Base-by-base conservation (phyloP, 2,888 invertebrate species). In the Morpho deidamia region DNA sequence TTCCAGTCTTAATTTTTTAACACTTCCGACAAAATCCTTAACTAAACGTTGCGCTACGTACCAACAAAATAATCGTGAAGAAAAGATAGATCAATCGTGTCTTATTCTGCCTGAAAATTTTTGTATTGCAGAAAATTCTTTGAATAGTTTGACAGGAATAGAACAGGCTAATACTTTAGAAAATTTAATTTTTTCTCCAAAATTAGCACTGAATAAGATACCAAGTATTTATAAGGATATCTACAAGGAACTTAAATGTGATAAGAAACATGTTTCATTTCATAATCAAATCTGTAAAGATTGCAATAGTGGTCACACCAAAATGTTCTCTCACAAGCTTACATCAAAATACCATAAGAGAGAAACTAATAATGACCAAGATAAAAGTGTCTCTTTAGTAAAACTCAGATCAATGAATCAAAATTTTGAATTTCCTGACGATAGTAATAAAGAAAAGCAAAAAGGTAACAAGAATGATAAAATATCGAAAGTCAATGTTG, bases 21-120 rank as follows among this genome's bases (percentile, higher is more conserved):
- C 68, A 2, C 67, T 82, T 49, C 76, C 81, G n/a, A 76, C 73
- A 0, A 73, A 72, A 55, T 75, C 76, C 11, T 65, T 80, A 2
- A 71, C 71, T 9, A 78, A 72, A 47, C 62, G 66, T 12, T 74
- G 71, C 56, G 65, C 63, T 0, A 76, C 67, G 32, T 72, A 68
- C n/a, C 40, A 60, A 44, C 38, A 50, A 48, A 48, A 44, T 44
- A 39, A 12, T 35, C 0, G 4, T 37, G 11, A 11, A 12, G 39
- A 39, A 38, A 46, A 33, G 14, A 38, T 10, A 38, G 10, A 37
- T 7, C 10, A 11, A 11, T 33, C n/a, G 38, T 11, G 8, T 11
- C 0, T 40, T 23, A 11, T 38, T 10, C 10, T 14, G 5, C 47
- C 35, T 51, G 46, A 10, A 42, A n/a, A 43, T 7, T 11, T 41